phyloP scores from a whole-genome alignment of 35 echinoderm and acorn worm species.

The Anneissia japonica region DNA sequence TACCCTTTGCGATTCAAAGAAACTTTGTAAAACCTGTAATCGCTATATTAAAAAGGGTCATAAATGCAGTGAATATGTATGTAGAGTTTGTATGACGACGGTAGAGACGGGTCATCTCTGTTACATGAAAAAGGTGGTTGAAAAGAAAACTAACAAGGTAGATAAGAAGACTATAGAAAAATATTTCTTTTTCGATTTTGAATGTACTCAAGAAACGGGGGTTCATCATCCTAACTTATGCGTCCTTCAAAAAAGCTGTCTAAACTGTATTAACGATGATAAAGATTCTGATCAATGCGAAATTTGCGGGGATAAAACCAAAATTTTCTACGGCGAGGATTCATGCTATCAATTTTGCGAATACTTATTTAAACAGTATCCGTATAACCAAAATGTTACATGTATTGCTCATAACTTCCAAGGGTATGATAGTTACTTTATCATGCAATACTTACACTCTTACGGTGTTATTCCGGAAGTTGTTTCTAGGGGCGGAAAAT shows the following conservation, averaged over 20 bases:
- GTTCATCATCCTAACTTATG: background rate
- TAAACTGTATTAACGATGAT: background rate
- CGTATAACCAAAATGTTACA: background rate
- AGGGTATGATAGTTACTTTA: slow-evolving; percentile 9
- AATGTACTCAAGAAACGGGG: background rate
- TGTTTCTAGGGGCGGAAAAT: slow-evolving; percentile 33
- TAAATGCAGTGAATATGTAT: too few relatives aligned
- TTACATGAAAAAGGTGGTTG: too few relatives aligned
- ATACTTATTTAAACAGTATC: background rate
- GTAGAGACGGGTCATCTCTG: too few relatives aligned
- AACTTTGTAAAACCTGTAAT: too few relatives aligned
- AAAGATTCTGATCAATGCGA: background rate
- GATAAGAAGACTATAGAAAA: background rate
- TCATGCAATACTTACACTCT: slow-evolving; percentile 16
- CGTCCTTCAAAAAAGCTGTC: background rate
- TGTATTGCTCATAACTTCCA: background rate
- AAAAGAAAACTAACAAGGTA: background rate
- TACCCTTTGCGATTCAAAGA: too few relatives aligned
- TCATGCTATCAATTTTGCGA: background rate
- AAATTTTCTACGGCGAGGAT: background rate
- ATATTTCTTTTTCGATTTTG: background rate
- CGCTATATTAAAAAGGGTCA: too few relatives aligned
- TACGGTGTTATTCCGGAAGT: slow-evolving; percentile 17
- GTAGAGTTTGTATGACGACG: too few relatives aligned
- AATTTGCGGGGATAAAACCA: background rate